Conservation (phyloP, 2,797 vertebrate species). For the Remorina albescens region DNA sequence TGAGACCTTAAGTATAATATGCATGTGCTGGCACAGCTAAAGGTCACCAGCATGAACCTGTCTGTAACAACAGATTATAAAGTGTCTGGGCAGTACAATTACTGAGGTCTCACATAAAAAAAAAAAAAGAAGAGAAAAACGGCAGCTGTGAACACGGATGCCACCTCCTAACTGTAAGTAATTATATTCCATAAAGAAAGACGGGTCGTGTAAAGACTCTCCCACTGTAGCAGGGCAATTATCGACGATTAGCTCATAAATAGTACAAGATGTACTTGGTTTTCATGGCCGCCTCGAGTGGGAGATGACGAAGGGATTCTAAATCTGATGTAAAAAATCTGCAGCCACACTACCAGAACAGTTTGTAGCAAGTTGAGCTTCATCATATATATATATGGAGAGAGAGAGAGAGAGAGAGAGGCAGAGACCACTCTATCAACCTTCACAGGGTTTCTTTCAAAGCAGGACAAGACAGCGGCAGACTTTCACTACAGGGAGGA, state of each 20-base stretch:
- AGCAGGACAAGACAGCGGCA: slow-evolving; percentile 68
- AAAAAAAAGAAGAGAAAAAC: slow-evolving; percentile 29
- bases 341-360: slow-evolving; percentile 10
- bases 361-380: slow-evolving; percentile 28
- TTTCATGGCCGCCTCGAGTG: neutral
- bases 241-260: slow-evolving; percentile 3
- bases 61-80: slow-evolving; percentile 75
- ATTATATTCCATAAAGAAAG: slow-evolving; percentile 16
- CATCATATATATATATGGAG: slow-evolving; percentile 2
- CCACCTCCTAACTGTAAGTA: slow-evolving; percentile 4
- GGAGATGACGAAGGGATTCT: neutral
- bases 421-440: slow-evolving; percentile 60
- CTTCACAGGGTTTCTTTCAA: slow-evolving; percentile 68
- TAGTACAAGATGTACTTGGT: slow-evolving; percentile 4
- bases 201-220: neutral
- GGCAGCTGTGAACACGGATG: slow-evolving; percentile 1
- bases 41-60: slow-evolving; percentile 81
- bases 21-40: slow-evolving; percentile 76
- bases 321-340: slow-evolving; percentile 31
- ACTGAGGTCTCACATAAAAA: slow-evolving; percentile 27
- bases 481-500: slow-evolving; percentile 60
- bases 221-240: neutral
- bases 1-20: slow-evolving; percentile 71
- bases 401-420: too few species aligned
- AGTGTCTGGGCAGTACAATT: slow-evolving; percentile 45